phyloP scores from a whole-genome alignment of 37 sponge, comb jelly and placozoan genomes.

The Crambe crambe region DNA sequence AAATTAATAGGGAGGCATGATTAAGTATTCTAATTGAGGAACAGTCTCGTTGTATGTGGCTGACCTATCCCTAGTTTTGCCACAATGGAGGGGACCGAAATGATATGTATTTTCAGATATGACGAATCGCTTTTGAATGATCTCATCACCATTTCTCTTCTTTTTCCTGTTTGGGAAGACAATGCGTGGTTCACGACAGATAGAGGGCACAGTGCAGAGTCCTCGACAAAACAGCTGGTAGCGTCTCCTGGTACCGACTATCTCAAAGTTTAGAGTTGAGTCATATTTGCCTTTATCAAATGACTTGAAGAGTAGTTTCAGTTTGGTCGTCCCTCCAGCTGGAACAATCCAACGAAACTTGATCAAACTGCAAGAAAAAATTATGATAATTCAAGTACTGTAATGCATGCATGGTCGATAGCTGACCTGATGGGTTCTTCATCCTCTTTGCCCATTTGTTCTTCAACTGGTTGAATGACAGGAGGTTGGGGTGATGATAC shows the following conservation, averaged over 20 bases:
- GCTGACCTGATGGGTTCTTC: neutral
- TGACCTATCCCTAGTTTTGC: slow-evolving; percentile 85
- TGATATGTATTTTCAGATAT: slow-evolving; percentile 58
- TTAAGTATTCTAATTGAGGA: neutral
- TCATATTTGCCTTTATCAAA: slow-evolving; percentile 79
- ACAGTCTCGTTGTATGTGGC: neutral
- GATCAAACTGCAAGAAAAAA: slow-evolving; percentile 52
- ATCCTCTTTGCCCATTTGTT: neutral
- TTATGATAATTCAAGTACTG: neutral
- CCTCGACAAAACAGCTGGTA: slow-evolving; percentile 96
- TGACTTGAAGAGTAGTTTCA: slow-evolving; percentile 80
- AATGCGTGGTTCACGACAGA: slow-evolving; percentile 84
- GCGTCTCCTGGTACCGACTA: slow-evolving; percentile 80
- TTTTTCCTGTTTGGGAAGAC: slow-evolving; percentile 85
- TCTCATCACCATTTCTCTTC: slow-evolving; percentile 65
- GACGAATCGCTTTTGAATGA: slow-evolving; percentile 90
- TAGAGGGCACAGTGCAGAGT: slow-evolving; percentile 77
- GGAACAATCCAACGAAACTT: slow-evolving; percentile 93
- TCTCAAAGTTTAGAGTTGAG: slow-evolving; percentile 92
- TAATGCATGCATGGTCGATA: too few species aligned
- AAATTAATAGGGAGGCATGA: neutral
- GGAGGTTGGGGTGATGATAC: neutral
- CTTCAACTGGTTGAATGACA: slow-evolving; percentile 1
- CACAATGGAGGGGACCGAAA: slow-evolving; percentile 95
- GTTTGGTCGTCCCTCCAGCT: slow-evolving; percentile 68